Evolutionary conservation across 2,113 vertebrate genomes (phyloP).

Genomic region (Gadus chalcogrammus): DNA sequence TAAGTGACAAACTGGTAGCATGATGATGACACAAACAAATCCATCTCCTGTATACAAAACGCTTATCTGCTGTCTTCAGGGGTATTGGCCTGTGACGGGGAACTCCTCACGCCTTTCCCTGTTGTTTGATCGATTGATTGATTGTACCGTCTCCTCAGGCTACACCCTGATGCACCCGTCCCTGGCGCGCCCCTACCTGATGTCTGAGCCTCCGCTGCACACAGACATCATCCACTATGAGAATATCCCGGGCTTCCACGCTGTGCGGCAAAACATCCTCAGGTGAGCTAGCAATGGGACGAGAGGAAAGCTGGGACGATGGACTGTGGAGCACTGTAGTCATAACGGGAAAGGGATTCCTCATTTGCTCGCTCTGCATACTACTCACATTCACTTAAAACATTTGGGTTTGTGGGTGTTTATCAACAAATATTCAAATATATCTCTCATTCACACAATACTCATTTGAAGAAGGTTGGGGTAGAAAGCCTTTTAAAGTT

Average conservation of each 20-base stretch:
- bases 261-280: conserved; percentile 92
- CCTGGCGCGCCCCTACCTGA: conserved; percentile 91
- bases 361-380: too few relatives aligned
- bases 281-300: conserved; percentile 69
- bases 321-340: too few relatives aligned
- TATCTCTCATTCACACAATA: too few relatives aligned
- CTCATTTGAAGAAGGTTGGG: neutral
- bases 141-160: conserved; percentile 69
- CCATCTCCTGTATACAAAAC: too few relatives aligned
- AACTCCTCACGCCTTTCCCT: too few relatives aligned
- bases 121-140: neutral
- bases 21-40: neutral
- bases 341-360: too few relatives aligned
- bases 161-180: conserved; percentile 98
- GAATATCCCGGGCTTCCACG: conserved; percentile 92
- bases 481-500: neutral
- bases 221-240: conserved; percentile 98
- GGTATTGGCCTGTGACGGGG: too few relatives aligned
- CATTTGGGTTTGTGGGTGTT: too few relatives aligned
- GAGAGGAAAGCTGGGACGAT: too few relatives aligned
- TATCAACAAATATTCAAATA: too few relatives aligned
- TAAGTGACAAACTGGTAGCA: neutral
- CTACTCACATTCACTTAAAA: too few relatives aligned
- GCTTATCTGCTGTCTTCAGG: too few relatives aligned
- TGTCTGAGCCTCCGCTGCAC: conserved; percentile 91